Evolutionary conservation across 2,888 invertebrate species (phyloP).

Genomic region (Halictus ligatus): DNA sequence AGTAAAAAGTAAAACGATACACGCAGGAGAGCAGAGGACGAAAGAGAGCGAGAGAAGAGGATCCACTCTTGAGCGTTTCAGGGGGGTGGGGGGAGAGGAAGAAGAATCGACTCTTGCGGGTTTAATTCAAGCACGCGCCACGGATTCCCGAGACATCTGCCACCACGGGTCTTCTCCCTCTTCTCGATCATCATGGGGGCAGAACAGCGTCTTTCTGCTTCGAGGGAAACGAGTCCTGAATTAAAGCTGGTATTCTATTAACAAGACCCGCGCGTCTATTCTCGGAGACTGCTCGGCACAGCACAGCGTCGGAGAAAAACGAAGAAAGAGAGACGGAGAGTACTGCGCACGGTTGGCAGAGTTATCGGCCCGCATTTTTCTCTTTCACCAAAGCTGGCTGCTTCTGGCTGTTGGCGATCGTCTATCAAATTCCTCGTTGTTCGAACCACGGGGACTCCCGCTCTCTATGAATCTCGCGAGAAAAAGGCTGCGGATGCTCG

Average conservation of each 20-base stretch:
- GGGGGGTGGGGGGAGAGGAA: background rate
- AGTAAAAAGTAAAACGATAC: constrained; percentile 35
- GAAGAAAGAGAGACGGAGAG: background rate
- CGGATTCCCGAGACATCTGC: constrained; percentile 20
- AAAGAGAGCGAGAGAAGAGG: background rate
- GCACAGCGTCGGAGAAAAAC: background rate
- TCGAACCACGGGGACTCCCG: background rate
- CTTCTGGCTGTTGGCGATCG: constrained; percentile 46
- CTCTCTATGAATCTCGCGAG: background rate
- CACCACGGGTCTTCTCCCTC: background rate
- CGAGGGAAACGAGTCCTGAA: constrained; percentile 7
- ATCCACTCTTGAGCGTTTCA: background rate
- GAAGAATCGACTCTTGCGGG: background rate
- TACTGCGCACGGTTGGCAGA: background rate
- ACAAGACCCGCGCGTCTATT: constrained; percentile 9
- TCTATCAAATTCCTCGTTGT: constrained; percentile 32
- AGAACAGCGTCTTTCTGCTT: background rate
- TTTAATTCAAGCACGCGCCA: constrained; percentile 36
- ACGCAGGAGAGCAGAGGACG: background rate
- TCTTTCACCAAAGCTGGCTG: constrained; percentile 35
- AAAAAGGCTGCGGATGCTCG: background rate
- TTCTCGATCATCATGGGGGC: background rate
- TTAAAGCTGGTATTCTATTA: constrained; percentile 20
- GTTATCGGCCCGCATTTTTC: background rate
- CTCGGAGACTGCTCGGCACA: background rate